Evolutionary conservation across 2,888 invertebrate genomes (phyloP).

Genomic region (Pterostichus niger): DNA sequence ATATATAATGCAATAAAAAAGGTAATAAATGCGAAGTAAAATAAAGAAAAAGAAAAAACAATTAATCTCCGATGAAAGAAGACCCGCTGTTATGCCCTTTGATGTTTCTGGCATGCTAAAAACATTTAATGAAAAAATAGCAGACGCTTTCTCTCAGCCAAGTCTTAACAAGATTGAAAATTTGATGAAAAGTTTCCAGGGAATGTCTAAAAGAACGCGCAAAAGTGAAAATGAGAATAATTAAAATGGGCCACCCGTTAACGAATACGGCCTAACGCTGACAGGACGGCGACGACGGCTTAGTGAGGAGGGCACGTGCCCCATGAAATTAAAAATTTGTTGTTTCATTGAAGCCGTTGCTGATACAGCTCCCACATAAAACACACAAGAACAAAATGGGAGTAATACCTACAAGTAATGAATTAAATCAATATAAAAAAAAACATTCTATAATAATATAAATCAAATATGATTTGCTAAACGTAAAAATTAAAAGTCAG

Average conservation of each 20-base stretch:
- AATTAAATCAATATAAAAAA: too few species aligned
- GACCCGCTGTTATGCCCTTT: slow-evolving; percentile 68
- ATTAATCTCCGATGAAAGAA: slow-evolving; percentile 64
- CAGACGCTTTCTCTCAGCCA: slow-evolving; percentile 68
- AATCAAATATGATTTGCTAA: too few species aligned
- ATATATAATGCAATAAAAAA: slow-evolving; percentile 45
- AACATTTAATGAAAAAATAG: slow-evolving; percentile 73
- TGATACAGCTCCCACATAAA: slow-evolving; percentile 30
- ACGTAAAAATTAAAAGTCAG: too few species aligned
- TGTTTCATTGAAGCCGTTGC: slow-evolving; percentile 24
- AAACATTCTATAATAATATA: too few species aligned
- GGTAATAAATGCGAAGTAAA: slow-evolving; percentile 43
- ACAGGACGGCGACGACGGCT: slow-evolving; percentile 1
- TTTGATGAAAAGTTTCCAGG: slow-evolving; percentile 74
- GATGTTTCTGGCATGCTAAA: slow-evolving; percentile 70
- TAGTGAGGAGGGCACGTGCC: slow-evolving; percentile 2
- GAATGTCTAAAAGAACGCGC: slow-evolving; percentile 71
- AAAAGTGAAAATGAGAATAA: slow-evolving; percentile 74
- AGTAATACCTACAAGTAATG: neutral
- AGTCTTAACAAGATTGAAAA: slow-evolving; percentile 73
- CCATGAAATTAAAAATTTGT: slow-evolving; percentile 54
- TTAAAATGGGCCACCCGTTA: slow-evolving; percentile 71
- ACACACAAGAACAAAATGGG: slow-evolving; percentile 10
- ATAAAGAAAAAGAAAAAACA: slow-evolving; percentile 58
- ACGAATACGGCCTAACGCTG: slow-evolving; percentile 47